Evolutionary conservation across 2,888 invertebrate genomes (phyloP), one percentile per base, ranked within the genome.

Genomic region (Amblyteles armatorius): DNA sequence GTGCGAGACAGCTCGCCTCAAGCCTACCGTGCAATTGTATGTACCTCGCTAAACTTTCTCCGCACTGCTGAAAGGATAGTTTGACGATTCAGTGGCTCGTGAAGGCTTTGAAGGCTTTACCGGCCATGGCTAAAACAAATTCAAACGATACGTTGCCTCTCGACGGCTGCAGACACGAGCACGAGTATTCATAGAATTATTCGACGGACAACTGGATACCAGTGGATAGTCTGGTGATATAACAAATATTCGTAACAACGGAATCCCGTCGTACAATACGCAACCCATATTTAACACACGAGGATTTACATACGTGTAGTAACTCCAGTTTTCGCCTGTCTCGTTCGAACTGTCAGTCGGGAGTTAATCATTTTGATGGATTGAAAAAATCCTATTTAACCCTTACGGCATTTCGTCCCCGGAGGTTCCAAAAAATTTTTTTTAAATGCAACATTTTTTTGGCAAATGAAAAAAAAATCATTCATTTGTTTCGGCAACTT

Each of bases 11-110:
- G 44, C 68, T 60, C 68, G 16, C 52, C 40, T 57, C 65, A 50
- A 65, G 55, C 52, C 44, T 40, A 50, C 33, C 40, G 22, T 72
- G 72, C 68, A 72, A 82, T 82, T 78, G 72, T 78, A 82, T 29
- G 72, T 13, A 67, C 60, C 79, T 63, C 78, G 48, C 40, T 19
- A 50, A 82, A 76, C 73, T 82, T 78, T 73, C 19, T 19, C 44
- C 36, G 16, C 71, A 44, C 55, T 57, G 50, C 29, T 67, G 67
- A 29, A 60, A 60, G 40, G 40, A 57, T 63, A 78, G 78, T 73
- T 73, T 48, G 68, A 55, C 50, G 78, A 55, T 69, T 69, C 83
- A 40, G 68, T 50, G 73, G 36, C 22, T 67, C 48, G 52, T 19
- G 26, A 67, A 60, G 44, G 68, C 73, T 69, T 78, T 73, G 57